phyloP scores from a whole-genome alignment of 2,888 invertebrate species.

The Panopea generosa region DNA sequence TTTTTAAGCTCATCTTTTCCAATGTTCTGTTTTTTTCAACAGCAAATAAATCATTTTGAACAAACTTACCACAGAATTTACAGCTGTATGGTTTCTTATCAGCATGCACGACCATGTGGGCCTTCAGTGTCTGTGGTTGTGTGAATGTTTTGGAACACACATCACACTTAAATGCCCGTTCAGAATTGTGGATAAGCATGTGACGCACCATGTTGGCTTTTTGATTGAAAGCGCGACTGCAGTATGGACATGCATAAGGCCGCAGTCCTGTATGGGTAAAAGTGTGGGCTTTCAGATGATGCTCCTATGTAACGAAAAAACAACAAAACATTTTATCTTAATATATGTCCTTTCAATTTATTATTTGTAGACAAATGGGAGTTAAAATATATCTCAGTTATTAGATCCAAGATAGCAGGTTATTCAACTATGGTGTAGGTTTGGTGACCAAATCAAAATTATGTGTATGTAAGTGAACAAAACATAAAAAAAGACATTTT shows the following conservation, averaged over 20 bases:
- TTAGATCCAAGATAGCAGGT: no score
- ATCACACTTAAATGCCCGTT: conserved; percentile 83
- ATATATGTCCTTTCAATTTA: no score
- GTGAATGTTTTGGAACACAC: conserved; percentile 84
- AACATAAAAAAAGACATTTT: no score
- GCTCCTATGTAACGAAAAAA: conserved; percentile 76
- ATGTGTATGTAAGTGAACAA: no score
- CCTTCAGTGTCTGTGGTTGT: conserved; percentile 85
- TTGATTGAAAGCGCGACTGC: conserved; percentile 84
- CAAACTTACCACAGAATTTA: conserved; percentile 82
- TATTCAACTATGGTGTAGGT: no score
- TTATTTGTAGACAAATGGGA: no score
- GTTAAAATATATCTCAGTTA: no score
- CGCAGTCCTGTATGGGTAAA: conserved; percentile 84
- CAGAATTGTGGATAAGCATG: conserved; percentile 83
- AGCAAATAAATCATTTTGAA: no score
- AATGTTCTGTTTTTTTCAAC: no score
- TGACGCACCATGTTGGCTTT: conserved; percentile 85
- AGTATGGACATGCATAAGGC: conserved; percentile 83
- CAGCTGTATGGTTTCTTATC: conserved; percentile 85
- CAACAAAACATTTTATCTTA: no score
- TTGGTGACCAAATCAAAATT: no score
- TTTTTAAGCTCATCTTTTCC: no score
- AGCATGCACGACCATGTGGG: conserved; percentile 85
- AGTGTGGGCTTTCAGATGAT: conserved; percentile 85